Base-by-base conservation (phyloP, 30 jellyfish, hydroid and myxozoan species). In the Sanderia malayensis region DNA sequence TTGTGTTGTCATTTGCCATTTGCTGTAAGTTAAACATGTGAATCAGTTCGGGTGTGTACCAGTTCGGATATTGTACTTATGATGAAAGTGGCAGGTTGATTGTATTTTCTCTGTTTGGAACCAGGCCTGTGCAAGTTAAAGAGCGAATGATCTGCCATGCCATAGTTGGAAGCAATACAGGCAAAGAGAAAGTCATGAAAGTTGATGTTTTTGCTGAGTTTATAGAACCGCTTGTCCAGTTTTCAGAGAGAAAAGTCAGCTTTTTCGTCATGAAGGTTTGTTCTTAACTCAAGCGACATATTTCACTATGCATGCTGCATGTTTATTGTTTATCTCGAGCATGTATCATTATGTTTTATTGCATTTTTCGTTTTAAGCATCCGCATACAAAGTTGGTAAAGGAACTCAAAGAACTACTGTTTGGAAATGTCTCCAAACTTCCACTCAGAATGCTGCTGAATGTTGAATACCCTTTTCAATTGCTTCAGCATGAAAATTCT, bases 121-220 rank as follows among this genome's bases (percentile, higher is more conserved):
- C n/a, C n/a, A 90, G 98, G 53, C 83, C 96, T 46, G 77, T 78
- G 76, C 81, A 68, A 24, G 98, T 90, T 2, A 81, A 82, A 24
- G 99, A 93, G 70, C 66, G 89, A 44, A 85, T 93, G 96, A 70
- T 93, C 7, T 93, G 99, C 66, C 96, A 93, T 72, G 81, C 99
- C 4, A 85, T 93, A 8, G 83, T 93, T 74, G 99, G 99, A n/a
- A 93, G 59, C 67, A 93, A 79, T 58, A 85, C 93, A 44, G 96
- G 95, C 60, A 93, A 93, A 81, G 99, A 85, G 49, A 93, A 85
- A 24, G 74, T 93, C 60, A 72, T 93, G 96, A 81, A 76, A 53
- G 96, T 93, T 22, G 99, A 93, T 57, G 81, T 93, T 0, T 64
- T 67, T n/a, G 99, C 96, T 22, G 93, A 85, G 19, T 93, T 93